Conservation (phyloP, 1,140 invertebrate genomes). For the Anastatus disparis region DNA sequence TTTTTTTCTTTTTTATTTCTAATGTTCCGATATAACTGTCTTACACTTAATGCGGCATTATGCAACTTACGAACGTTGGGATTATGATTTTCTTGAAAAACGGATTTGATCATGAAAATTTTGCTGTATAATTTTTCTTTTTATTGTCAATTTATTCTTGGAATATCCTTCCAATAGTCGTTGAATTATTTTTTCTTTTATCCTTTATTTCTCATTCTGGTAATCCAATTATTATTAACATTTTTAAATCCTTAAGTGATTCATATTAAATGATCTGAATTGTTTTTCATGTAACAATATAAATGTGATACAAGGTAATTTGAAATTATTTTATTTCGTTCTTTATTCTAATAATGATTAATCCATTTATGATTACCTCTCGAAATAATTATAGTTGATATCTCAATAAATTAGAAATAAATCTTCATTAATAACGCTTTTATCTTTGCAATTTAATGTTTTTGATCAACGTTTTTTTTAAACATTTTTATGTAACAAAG, state of each 20-base stretch:
- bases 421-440: not conserved
- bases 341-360: not conserved
- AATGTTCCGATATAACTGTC: slow-evolving; percentile 2
- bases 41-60: slow-evolving; percentile 4
- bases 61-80: not conserved
- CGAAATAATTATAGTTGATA: not conserved
- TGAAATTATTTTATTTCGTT: not conserved
- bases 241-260: too few relatives aligned
- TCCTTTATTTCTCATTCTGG: not conserved
- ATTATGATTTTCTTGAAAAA: slow-evolving; percentile 7
- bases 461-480: too few relatives aligned
- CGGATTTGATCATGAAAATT: not conserved
- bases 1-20: too few relatives aligned
- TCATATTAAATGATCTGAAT: not conserved
- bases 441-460: too few relatives aligned
- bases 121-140: not conserved
- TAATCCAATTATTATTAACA: not conserved
- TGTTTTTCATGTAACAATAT: not conserved
- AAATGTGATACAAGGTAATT: not conserved
- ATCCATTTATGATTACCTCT: not conserved
- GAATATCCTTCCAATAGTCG: too few relatives aligned
- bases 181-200: too few relatives aligned
- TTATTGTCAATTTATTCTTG: too few relatives aligned
- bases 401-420: not conserved
- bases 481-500: too few relatives aligned